Base-by-base conservation (phyloP, 2,888 invertebrate species). In the Ctena decussata region DNA sequence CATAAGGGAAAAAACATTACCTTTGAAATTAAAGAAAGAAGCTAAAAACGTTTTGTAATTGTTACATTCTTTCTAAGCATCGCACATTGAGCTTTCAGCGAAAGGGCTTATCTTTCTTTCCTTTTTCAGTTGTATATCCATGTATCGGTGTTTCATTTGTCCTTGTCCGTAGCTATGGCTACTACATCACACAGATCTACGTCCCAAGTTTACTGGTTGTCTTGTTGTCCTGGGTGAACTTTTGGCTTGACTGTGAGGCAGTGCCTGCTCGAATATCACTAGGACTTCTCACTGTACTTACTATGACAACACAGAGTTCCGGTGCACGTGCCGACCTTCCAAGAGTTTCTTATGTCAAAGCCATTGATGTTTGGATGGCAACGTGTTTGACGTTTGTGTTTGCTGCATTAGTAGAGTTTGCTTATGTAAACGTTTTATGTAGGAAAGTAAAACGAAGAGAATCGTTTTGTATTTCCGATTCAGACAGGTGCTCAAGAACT, bases 281-380 rank as follows among this genome's bases (percentile, higher is more conserved):
- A n/a, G 90, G 89, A 0, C 85, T 90, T 18, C 83, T 90, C 1
- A 89, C 90, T 21, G 90, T 91, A 5, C 89, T 91, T 30, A 90
- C 91, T 70, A 91, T 90, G 83, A 91, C 90, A 53, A 90, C 90
- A 8, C 90, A 90, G 80, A 89, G 86, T 57, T 77, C 89, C 21
- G 88, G 87, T 32, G 89, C 86, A n/a, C 84, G 85, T 11, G 53
- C 86, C 18, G 80, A 88, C 72, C 80, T 89, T 44, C 90, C 89
- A 39, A 78, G 83, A 30, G 89, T 90, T 39, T 89, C 90, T 8
- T 90, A 90, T 78, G 77, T 90, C 70, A 90, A 90, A 72, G 90
- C 91, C 30, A 89, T 90, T 3, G 91, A 91, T 71, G 89, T 91
- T 11, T 91, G 90, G 89, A 86, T 91, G 91, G 82, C 87, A 1